Evolutionary conservation across 1,140 invertebrate genomes (phyloP), one percentile per base, ranked within the genome.

Genomic region (Hylaeus volcanicus): DNA sequence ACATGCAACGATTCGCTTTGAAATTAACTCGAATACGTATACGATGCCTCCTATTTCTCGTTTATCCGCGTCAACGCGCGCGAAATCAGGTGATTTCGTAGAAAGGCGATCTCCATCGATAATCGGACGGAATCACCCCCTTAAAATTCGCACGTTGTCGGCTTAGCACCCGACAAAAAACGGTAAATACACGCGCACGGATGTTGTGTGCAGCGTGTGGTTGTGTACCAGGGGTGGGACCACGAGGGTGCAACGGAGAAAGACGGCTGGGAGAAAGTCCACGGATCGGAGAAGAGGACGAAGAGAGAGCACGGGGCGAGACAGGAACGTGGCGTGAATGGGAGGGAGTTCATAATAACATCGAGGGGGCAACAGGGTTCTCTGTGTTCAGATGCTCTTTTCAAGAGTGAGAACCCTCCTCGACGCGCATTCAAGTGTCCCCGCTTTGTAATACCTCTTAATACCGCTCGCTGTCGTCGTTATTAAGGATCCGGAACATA

Each of bases 401-500:
- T 91, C 86, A 91, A 90, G 88, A 90, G 89, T 79, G 84, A 80
- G 78, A 90, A 90, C 90, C 89, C 80, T 83, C 87, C 84, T 90
- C 91, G 89, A 91, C 90, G 84, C 66, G 90, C 87, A 92, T 92
- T 93, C 91, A 93, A 93, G 92, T 92, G 92, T 92, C 91, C 89
- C 81, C 82, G 89, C 89, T 90, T 92, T 92, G 92, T 92, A 91
- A 92, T 91, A 79, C 89, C 89, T 91, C 91, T 92, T 93, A 93
- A 92, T 92, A 86, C 90, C 88, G 88, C 85, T 91, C 89, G 82
- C 90, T 91, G 90, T 92, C 88, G 89, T 90, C 90, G 89, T 92
- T 91, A 92, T 90, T 87, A 90, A 91, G 84, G 87, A 91, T 89
- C 87, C 89, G 90, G 89, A 91, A 91, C 90, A 92, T 91, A 92